Percentiles rank a stretch among this genome's conserved stretches.
Evolutionary conservation across 2,888 invertebrate genomes (phyloP).

Genomic region (Gortyna flavago): DNA sequence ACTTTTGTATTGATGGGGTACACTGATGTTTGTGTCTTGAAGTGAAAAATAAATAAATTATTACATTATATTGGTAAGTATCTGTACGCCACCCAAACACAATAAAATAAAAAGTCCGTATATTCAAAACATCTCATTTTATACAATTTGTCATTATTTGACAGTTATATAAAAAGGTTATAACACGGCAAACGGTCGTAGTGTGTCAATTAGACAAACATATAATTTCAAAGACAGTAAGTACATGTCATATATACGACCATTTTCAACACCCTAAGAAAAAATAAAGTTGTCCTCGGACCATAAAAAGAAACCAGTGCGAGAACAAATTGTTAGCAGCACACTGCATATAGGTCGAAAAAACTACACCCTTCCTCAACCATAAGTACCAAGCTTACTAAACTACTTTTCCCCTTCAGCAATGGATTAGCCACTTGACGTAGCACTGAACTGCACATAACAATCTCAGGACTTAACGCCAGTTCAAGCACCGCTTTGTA

Average conservation of each 20-base stretch:
- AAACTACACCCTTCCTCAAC: not conserved
- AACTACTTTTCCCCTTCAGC: slow-evolving; percentile 33
- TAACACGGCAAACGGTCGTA: not conserved
- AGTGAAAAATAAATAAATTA: no score
- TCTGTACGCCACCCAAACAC: no score
- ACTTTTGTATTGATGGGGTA: no score
- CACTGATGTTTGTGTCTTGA: no score
- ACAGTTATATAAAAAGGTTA: not conserved
- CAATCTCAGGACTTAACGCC: slow-evolving; percentile 48
- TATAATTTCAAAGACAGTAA: not conserved
- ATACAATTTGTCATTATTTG: not conserved
- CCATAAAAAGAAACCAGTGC: not conserved
- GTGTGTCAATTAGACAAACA: not conserved
- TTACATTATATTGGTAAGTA: no score
- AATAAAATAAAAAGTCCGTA: no score
- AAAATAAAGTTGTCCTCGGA: not conserved
- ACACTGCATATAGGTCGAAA: not conserved
- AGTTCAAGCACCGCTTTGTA: slow-evolving; percentile 54
- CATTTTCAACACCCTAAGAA: not conserved
- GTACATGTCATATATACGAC: not conserved
- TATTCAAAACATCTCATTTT: not conserved
- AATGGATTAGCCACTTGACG: slow-evolving; percentile 43
- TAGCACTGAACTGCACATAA: slow-evolving; percentile 36
- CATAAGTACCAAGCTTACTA: slow-evolving; percentile 8
- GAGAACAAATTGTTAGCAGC: not conserved